Evolutionary conservation across 1,140 invertebrate genomes (phyloP).

Genomic region (Zophobas morio): DNA sequence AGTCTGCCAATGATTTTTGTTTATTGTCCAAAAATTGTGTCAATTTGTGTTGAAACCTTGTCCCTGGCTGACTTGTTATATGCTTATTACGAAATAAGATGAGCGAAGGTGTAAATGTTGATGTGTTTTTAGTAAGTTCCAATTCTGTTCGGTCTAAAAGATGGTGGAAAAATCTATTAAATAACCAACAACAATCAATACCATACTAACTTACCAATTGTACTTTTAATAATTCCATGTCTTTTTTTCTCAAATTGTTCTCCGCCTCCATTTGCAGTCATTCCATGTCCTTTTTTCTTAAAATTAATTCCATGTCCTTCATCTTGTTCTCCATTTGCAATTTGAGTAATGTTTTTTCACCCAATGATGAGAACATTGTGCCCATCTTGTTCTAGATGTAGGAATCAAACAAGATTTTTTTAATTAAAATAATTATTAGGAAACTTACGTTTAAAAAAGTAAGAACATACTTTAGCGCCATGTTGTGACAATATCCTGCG

Average conservation of each 20-base stretch:
- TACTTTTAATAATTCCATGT: conserved; percentile 2
- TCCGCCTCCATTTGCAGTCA: not conserved
- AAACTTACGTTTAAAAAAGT: conserved; percentile 2
- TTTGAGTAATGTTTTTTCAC: conserved; percentile 5
- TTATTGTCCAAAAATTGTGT: conserved; percentile 6
- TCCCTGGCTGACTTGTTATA: conserved; percentile 5
- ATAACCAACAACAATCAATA: conserved; percentile 31
- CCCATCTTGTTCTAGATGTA: conserved; percentile 11
- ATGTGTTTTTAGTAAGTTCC: conserved; percentile 9
- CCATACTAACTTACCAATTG: conserved; percentile 18
- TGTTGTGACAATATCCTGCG: not conserved
- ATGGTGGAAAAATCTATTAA: conserved; percentile 23
- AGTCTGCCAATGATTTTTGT: conserved; percentile 6
- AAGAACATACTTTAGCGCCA: not conserved
- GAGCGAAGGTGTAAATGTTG: conserved; percentile 2
- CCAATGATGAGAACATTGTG: conserved; percentile 16
- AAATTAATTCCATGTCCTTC: no score
- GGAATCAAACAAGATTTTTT: conserved; percentile 23
- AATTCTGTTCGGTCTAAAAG: conserved; percentile 19
- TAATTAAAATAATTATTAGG: conserved; percentile 18
- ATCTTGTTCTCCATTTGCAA: conserved; percentile 1
- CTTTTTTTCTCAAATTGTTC: not conserved
- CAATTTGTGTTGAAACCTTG: conserved; percentile 10
- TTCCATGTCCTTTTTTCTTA: not conserved
- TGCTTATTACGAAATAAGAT: conserved; percentile 8